A percentile compares a stretch with the other conserved stretches of the same genome.
Conservation (phyloP, 1,140 invertebrate species). For the Geopemphigus sp. region DNA sequence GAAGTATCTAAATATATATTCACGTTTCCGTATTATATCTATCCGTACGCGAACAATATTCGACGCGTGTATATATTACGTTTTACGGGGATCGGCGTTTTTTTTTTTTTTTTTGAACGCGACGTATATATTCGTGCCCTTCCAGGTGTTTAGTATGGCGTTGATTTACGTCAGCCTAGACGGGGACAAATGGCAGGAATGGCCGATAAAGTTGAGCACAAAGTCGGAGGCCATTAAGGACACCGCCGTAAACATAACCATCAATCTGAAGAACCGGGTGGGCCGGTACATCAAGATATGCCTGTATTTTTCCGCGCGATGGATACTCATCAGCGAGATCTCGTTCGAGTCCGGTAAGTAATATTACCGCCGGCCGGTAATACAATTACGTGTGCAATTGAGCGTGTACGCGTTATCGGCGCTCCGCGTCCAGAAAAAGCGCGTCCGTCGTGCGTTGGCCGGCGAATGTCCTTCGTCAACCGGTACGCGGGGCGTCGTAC, state of each 20-base stretch:
- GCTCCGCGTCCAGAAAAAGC: too few relatives aligned
- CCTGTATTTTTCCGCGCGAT: constrained; percentile 76
- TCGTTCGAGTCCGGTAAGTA: constrained; percentile 72
- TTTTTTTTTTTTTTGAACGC: not conserved
- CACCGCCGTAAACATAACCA: constrained; percentile 62
- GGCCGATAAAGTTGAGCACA: constrained; percentile 57
- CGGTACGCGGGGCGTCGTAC: too few relatives aligned
- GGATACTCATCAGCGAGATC: constrained; percentile 87
- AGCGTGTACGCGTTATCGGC: too few relatives aligned
- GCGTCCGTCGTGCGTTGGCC: too few relatives aligned
- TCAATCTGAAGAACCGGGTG: constrained; percentile 72
- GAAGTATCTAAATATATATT: too few relatives aligned
- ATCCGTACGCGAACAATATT: not conserved
- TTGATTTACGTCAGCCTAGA: constrained; percentile 76
- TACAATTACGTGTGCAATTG: too few relatives aligned
- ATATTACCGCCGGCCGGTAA: not conserved
- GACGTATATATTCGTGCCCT: constrained; percentile 47
- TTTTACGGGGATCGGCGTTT: constrained; percentile 36
- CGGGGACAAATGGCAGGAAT: constrained; percentile 68
- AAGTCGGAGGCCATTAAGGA: constrained; percentile 52
- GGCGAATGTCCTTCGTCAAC: too few relatives aligned
- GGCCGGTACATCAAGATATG: constrained; percentile 75
- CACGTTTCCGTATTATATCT: constrained; percentile 4
- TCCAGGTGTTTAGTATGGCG: constrained; percentile 69
- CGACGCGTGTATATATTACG: not conserved